These are phyloP conservation scores for Geotrupes spiniger DNA, from an alignment of 2,888 invertebrate genomes.

Conservation along the genomic window DNA sequence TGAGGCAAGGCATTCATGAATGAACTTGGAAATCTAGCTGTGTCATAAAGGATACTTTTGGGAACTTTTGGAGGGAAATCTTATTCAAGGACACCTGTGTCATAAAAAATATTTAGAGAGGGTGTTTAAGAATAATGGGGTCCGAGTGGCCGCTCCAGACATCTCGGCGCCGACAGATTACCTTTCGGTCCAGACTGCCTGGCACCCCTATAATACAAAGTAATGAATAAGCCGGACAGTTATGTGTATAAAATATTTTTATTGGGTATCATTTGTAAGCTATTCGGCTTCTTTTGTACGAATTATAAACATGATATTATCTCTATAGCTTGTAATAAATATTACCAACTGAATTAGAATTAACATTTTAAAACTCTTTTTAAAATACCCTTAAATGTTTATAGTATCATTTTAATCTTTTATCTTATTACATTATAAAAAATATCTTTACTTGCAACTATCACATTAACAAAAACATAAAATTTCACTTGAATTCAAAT, in stretches of 20 bases:
- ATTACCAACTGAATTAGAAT: not conserved
- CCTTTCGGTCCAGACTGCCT: slow-evolving; percentile 28
- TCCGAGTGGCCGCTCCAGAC: slow-evolving; percentile 29
- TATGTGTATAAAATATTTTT: slow-evolving; percentile 3
- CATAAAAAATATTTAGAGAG: slow-evolving; percentile 24
- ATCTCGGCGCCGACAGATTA: slow-evolving; percentile 32
- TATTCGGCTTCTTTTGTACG: not conserved
- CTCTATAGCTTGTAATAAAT: too few species aligned
- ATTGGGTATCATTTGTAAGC: not conserved
- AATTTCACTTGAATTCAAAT: too few species aligned
- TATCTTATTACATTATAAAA: too few species aligned
- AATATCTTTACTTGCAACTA: too few species aligned
- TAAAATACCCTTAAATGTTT: not conserved
- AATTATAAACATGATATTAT: not conserved
- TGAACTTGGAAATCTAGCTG: slow-evolving; percentile 31
- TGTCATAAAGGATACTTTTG: slow-evolving; percentile 29
- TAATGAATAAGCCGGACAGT: not conserved
- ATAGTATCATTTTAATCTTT: too few species aligned
- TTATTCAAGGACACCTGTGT: slow-evolving; percentile 32
- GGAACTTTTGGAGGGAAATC: slow-evolving; percentile 31
- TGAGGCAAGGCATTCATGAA: slow-evolving; percentile 31
- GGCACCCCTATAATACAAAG: slow-evolving; percentile 25
- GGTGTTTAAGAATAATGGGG: slow-evolving; percentile 23
- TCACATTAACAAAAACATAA: too few species aligned
- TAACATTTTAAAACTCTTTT: not conserved